Conservation (phyloP, 2,888 invertebrate genomes). For the Cataglyphis altisquamis region DNA sequence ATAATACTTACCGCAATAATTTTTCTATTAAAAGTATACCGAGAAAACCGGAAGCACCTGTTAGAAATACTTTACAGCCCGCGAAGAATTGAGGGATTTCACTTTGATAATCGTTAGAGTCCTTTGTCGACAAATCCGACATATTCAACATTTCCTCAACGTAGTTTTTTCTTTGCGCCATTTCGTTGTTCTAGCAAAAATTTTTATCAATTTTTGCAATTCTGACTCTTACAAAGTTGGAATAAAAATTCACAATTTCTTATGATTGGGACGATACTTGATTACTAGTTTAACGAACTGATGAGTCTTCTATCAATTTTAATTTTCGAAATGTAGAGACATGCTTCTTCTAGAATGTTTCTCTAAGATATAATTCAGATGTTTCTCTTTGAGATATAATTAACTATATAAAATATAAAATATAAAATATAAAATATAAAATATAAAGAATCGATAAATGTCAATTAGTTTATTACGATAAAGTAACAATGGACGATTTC, state of each 20-base stretch:
- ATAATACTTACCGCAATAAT: constrained; percentile 81
- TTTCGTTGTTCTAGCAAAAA: constrained; percentile 4
- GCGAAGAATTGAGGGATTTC: constrained; percentile 80
- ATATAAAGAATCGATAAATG: not conserved
- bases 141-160: constrained; percentile 66
- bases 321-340: not conserved
- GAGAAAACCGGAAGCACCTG: constrained; percentile 84
- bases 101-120: constrained; percentile 64
- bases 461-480: not conserved
- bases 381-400: not conserved
- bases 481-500: not conserved
- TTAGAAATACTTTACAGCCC: constrained; percentile 81
- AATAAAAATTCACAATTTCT: not conserved
- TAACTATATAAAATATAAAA: no score
- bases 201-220: not conserved
- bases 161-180: constrained; percentile 60
- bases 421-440: no score
- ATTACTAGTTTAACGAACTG: not conserved
- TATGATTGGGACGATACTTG: not conserved
- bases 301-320: not conserved
- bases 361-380: not conserved
- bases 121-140: constrained; percentile 28
- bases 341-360: not conserved
- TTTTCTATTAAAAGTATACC: constrained; percentile 84
- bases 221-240: not conserved